Evolutionary conservation across 1,140 invertebrate species (phyloP).

Genomic region (Dendroctonus ponderosae): DNA sequence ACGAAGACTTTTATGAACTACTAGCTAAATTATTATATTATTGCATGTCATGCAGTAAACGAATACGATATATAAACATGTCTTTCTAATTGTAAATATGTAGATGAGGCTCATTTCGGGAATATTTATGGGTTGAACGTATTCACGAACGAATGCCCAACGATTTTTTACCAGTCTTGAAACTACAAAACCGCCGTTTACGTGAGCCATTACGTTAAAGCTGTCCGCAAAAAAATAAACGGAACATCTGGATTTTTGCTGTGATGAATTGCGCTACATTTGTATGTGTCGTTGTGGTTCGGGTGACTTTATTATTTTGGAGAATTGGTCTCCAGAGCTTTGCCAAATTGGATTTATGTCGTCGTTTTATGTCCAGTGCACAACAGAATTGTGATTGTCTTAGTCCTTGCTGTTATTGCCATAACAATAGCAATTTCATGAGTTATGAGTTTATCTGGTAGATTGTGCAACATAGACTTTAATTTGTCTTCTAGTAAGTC

Average conservation of each 20-base stretch:
- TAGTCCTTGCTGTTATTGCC: too few species aligned
- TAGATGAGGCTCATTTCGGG: too few species aligned
- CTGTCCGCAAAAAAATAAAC: conserved; percentile 17
- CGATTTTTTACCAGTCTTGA: conserved; percentile 7
- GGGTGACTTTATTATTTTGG: conserved; percentile 16
- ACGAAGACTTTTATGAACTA: too few species aligned
- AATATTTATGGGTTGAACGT: background rate
- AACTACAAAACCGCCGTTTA: conserved; percentile 11
- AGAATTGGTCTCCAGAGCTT: background rate
- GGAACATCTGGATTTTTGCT: conserved; percentile 19
- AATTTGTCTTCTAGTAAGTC: too few species aligned
- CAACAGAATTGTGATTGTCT: too few species aligned
- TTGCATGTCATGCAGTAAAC: too few species aligned
- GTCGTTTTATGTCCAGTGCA: too few species aligned
- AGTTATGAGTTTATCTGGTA: background rate
- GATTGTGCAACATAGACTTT: background rate
- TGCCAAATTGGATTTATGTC: background rate
- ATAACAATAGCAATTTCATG: background rate
- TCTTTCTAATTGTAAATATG: too few species aligned
- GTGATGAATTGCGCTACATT: conserved; percentile 13
- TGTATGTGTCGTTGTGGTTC: conserved; percentile 7
- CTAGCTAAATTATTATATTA: too few species aligned
- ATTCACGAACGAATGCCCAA: background rate
- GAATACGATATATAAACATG: too few species aligned
- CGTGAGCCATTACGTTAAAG: background rate